Conservation (phyloP, 2,113 vertebrate species). For the Leucoraja erinaceus region DNA sequence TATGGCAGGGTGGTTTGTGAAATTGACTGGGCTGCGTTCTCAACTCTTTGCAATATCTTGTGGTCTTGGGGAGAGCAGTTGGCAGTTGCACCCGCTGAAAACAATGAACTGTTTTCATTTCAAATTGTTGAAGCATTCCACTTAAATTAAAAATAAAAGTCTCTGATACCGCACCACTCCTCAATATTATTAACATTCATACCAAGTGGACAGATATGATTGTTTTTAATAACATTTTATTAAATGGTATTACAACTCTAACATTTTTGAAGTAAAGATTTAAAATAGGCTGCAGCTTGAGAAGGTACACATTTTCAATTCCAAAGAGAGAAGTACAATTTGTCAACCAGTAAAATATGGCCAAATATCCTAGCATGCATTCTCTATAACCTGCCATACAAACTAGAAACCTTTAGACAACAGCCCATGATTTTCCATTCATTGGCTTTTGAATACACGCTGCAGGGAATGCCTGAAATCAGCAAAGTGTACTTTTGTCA, state of each 20-base stretch:
- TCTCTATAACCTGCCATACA: background rate
- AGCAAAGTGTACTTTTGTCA: background rate
- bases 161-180: background rate
- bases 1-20: too few species aligned
- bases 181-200: background rate
- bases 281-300: background rate
- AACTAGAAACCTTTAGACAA: background rate
- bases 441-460: background rate
- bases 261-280: too few species aligned
- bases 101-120: background rate
- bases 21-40: too few species aligned
- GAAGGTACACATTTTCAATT: background rate
- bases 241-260: too few species aligned
- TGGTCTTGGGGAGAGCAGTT: too few species aligned
- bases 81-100: background rate
- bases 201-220: background rate
- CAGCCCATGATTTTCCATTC: conserved; percentile 8
- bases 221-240: background rate
- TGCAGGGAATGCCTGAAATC: background rate
- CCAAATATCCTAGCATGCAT: background rate
- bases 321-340: background rate
- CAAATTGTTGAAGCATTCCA: background rate
- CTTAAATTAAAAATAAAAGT: background rate
- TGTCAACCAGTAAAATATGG: background rate
- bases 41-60: too few species aligned